Conservation (phyloP, 2,797 vertebrate species). For the Ficedula albicollis region DNA sequence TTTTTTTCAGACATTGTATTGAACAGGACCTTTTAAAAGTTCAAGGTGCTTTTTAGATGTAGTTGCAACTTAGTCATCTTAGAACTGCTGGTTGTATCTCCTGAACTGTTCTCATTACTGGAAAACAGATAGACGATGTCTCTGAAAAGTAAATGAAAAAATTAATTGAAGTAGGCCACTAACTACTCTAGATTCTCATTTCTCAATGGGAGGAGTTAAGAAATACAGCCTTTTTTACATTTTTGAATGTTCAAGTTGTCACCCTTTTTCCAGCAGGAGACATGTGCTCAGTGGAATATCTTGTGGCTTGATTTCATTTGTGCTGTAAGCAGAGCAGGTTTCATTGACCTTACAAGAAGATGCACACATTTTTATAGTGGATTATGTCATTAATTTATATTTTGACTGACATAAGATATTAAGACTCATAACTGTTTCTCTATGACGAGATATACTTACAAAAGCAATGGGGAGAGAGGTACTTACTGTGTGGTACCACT, state of each 20-base stretch:
- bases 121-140: not conserved
- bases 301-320: not conserved
- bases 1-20: not conserved
- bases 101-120: not conserved
- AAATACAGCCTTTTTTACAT: not conserved
- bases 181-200: not conserved
- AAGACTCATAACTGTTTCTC: not conserved
- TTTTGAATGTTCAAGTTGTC: not conserved
- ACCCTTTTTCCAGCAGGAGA: not conserved
- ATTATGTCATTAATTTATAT: not conserved
- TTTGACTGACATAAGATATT: not conserved
- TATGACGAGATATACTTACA: not conserved
- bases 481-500: accelerated
- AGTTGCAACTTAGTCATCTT: not conserved
- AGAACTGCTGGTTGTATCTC: not conserved
- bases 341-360: not conserved
- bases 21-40: not conserved
- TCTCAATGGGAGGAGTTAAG: not conserved
- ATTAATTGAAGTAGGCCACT: not conserved
- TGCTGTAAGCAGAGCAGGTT: not conserved
- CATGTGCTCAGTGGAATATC: not conserved
- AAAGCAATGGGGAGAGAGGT: not conserved
- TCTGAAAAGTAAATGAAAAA: not conserved
- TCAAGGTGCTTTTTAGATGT: not conserved
- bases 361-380: not conserved